Evolutionary conservation across 2,888 invertebrate species (phyloP).

Genomic region (Rhagium mordax): DNA sequence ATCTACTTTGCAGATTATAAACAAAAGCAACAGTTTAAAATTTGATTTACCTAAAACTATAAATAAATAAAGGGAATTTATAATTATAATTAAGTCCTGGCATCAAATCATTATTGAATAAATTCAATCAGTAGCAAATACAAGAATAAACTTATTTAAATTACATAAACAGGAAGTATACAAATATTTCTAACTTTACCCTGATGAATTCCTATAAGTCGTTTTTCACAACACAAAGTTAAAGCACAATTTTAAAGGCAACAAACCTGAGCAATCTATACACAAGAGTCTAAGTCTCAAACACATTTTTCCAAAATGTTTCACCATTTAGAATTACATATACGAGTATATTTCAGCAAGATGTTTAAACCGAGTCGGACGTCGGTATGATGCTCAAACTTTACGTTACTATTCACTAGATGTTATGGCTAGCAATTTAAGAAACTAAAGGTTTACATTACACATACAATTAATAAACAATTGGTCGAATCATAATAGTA

Average conservation of each 20-base stretch:
- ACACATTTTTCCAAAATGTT: conserved; percentile 66
- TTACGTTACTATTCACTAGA: conserved; percentile 5
- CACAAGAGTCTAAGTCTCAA: conserved; percentile 73
- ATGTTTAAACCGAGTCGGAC: not conserved
- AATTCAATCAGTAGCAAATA: not conserved
- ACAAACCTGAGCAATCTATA: conserved; percentile 74
- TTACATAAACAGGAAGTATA: conserved; percentile 43
- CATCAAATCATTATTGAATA: not conserved
- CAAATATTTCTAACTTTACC: conserved; percentile 23
- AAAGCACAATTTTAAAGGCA: conserved; percentile 23
- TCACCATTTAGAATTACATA: conserved; percentile 60
- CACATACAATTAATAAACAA: conserved; percentile 24
- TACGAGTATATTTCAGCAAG: too few relatives aligned
- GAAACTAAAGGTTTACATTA: conserved; percentile 24
- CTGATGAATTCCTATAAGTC: not conserved
- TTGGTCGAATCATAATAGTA: conserved; percentile 13
- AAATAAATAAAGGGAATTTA: not conserved
- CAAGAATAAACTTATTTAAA: conserved; percentile 14
- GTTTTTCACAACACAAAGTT: conserved; percentile 27
- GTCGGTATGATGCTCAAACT: conserved; percentile 9
- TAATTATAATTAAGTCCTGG: not conserved
- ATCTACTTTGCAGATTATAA: not conserved
- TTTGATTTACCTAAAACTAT: not conserved
- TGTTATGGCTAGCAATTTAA: conserved; percentile 4
- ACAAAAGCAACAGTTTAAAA: not conserved